Base-by-base conservation (phyloP, 2,113 vertebrate genomes). In the Nycticryphes semicollaris region DNA sequence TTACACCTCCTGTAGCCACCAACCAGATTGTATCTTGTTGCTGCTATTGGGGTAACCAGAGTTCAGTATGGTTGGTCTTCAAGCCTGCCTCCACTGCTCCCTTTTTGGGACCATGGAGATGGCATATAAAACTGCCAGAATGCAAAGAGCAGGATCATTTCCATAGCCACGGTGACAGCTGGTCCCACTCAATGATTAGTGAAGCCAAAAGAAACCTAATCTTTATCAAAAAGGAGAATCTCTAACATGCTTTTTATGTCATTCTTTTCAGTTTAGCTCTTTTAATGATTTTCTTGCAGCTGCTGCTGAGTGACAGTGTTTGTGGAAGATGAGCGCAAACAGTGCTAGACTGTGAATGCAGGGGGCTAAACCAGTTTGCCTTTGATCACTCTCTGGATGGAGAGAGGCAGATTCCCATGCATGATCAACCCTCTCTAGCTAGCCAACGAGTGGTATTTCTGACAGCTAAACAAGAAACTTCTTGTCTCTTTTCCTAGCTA, bases 391-490 rank as follows among this genome's bases (percentile, higher is more conserved):
- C 31, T 84, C 67, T 51, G 83, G 80, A 74, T 91, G 59, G 47
- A 67, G 12, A 75, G 12, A 85, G 43, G 23, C 23, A 7, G 2
- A 87, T 84, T 93, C 43, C 47, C 67, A 77, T 50, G 50, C 57
- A 68, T 47, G 64, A 86, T 35, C 74, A 92, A 21, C 31, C 23
- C 45, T 35, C 64, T 60, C 48, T 74, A 77, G 20, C 47, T 77
- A 89, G 62, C 41, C 57, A 93, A 89, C 50, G 15, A 75, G 37
- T 19, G 51, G 35, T 76, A 76, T 89, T 94, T 94, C 69, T 85
- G 60, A 85, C 35, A 87, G 43, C 47, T 93, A 94, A 85, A 90
- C 83, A 96, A 94, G 80, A 24, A 93, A 64, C 30, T 92, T 95
- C 50, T 94, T 87, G 43, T 90, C 67, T 75, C 30, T 82, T 54